Base-by-base conservation (phyloP, 1,140 invertebrate genomes). In the Chlorops oryzae region DNA sequence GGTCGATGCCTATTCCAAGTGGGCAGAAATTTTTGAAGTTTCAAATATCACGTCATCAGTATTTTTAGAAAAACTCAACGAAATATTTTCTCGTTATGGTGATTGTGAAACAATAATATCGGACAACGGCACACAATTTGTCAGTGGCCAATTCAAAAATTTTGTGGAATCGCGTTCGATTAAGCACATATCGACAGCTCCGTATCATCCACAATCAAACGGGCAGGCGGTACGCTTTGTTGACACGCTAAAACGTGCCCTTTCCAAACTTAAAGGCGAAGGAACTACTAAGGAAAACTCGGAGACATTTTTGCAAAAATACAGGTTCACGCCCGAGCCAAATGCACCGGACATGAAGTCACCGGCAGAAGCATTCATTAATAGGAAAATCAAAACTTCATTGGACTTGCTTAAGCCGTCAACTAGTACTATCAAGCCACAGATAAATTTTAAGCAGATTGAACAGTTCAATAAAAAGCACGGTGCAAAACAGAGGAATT, bases 211-310 rank as follows among this genome's bases (percentile, higher is more conserved):
- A 22, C 56, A 32, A 2, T 59, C 58, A 3, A 71, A 69, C 54
- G 61, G 59, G 7, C 57, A 56, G 17, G 61, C 61, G 7, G 61
- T 65, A 58, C 65, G 51, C 13, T 53, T 53, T 34, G 51, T 53
- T 12, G 46, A 53, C 18, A 53, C 51, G 7, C 22, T 53, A 13
- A 53, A 49, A 20, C 45, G 41, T 3, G 17, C 40, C n/a, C 18
- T 52, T 9, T 32, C 28, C 23, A 52, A 52, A 42, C 12, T 42
- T 1, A 21, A 44, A 6, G 41, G 28, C 23, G 49, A 51, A 23
- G 49, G 42, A 24, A 51, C 20, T 22, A 51, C 37, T 5, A 9
- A 5, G 17, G n/a, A 51, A 37, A 24, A 25, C 20, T 32, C 45
- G 5, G 25, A 51, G 37, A 37, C 25, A 25, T 51, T 51, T 38